Evolutionary conservation across 2,797 vertebrate genomes (phyloP), one percentile per base, ranked within the genome.

Genomic region (Kryptolebias ocellatus): DNA sequence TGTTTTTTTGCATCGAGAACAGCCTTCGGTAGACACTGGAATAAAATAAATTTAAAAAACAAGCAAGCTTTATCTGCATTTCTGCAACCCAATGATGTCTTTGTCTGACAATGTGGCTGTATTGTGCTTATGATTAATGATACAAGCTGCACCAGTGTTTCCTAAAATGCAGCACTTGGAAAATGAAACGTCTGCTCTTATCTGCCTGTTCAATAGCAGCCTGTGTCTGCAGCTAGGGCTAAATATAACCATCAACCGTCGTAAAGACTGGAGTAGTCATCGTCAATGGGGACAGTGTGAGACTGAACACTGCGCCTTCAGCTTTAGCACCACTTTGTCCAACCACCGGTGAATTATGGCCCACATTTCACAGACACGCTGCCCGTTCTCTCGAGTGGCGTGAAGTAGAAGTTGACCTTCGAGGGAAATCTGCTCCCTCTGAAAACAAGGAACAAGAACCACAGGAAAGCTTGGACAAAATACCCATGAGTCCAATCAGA

Each of bases 231-330:
- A 29, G 31, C 58, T 58, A 53, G 64, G 72, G 71, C 61, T 61
- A 84, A 83, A 81, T 70, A 74, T 50, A 76, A 86, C 90, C 85
- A 47, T 31, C 72, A 79, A 83, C 88, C 88, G 60, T 73, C 42
- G 53, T n/a, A 53, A 75, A 74, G 67, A 69, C 82, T 66, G 16
- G 15, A 53, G 66, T 60, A 14, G 70, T 60, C 5, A 53, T 85
- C 79, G 73, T 87, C 86, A 90, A 90, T 88, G 75, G 81, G 73
- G 52, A 62, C 78, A 86, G 81, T 89, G 79, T 90, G 73, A 76
- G 60, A 2, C 60, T 15, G 67, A 90, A 88, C 80, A 84, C 70
- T 73, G 77, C 47, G 27, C 75, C 67, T 58, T 80, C 71, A 82
- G 80, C 69, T 77, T 59, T 12, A 67, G 56, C 64, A 28, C 65